Evolutionary conservation across 2,888 invertebrate genomes (phyloP).

Genomic region (Altica lythri): DNA sequence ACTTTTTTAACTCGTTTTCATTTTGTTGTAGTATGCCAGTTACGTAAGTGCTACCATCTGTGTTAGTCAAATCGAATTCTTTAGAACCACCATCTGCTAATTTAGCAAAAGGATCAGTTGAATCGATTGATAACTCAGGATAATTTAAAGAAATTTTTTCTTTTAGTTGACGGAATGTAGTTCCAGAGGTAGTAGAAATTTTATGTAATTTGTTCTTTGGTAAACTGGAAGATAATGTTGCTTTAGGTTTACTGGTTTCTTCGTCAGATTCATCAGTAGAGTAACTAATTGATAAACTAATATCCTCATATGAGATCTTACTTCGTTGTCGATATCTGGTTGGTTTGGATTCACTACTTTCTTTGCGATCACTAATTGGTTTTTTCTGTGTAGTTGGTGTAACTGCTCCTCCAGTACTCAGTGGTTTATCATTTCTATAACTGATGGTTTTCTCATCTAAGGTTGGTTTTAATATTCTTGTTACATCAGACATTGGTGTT

Average conservation of each 20-base stretch:
- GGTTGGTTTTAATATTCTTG: no score
- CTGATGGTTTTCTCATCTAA: no score
- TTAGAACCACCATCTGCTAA: not conserved
- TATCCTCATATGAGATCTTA: slow-evolving; percentile 18
- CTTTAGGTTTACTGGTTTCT: no score
- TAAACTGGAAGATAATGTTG: no score
- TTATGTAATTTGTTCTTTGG: no score
- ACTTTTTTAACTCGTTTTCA: no score
- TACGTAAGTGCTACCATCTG: not conserved
- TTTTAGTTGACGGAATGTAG: not conserved
- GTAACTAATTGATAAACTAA: slow-evolving; percentile 30
- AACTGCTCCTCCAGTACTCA: no score
- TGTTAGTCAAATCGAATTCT: not conserved
- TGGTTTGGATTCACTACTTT: not conserved
- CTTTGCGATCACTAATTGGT: no score
- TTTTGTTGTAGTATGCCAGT: not conserved
- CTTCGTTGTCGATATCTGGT: not conserved
- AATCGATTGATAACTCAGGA: not conserved
- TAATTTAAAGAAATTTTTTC: not conserved
- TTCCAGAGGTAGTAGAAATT: not conserved
- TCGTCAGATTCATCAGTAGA: slow-evolving; percentile 24
- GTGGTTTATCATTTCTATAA: no score
- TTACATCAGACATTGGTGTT: no score
- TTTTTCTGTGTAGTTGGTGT: no score
- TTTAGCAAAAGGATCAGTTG: not conserved